Conservation (phyloP, 1,140 invertebrate species). For the Sycophila sp. region DNA sequence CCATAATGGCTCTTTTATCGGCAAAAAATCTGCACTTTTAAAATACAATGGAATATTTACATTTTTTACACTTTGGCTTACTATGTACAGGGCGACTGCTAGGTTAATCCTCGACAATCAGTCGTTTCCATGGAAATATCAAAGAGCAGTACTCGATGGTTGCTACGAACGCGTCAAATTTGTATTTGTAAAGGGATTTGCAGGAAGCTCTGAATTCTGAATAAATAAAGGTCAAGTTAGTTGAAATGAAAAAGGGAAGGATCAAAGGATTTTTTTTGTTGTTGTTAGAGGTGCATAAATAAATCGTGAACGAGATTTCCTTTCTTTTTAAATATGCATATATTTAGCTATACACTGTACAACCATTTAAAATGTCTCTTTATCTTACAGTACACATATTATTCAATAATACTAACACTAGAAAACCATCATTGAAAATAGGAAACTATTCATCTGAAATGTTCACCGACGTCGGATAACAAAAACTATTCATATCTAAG, state of each 20-base stretch:
- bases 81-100: not conserved
- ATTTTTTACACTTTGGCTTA: not conserved
- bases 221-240: too few species aligned
- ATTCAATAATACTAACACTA: not conserved
- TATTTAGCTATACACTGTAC: slow-evolving; percentile 38
- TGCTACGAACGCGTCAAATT: not conserved
- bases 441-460: not conserved
- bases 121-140: slow-evolving; percentile 27
- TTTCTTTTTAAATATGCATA: slow-evolving; percentile 10
- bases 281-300: not conserved
- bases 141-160: not conserved
- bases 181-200: not conserved
- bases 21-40: too few species aligned
- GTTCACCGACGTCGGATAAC: slow-evolving; percentile 20
- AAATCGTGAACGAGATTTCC: not conserved
- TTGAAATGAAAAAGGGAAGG: too few species aligned
- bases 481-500: slow-evolving; percentile 28
- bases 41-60: not conserved
- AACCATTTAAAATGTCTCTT: slow-evolving; percentile 13
- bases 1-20: too few species aligned
- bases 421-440: slow-evolving; percentile 10
- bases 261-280: too few species aligned
- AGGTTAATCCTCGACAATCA: not conserved
- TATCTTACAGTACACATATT: slow-evolving; percentile 10
- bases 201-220: too few species aligned